Base-by-base conservation (phyloP, 2,797 vertebrate species). In the Pseudotriccus pelzelni region DNA sequence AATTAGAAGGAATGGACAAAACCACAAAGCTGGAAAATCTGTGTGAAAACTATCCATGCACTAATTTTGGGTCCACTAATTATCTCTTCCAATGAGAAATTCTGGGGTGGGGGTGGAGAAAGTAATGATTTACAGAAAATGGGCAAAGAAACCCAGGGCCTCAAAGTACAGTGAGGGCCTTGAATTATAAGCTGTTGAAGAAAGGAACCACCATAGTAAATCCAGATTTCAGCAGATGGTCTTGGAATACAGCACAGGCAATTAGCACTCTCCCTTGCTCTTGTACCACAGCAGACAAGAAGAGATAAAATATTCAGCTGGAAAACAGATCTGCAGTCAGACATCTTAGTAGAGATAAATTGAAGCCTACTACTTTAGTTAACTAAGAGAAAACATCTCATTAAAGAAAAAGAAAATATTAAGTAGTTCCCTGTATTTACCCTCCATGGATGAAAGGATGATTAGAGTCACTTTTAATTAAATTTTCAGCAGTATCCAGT, bases 291-390 rank as follows among this genome's bases (percentile, higher is more conserved):
- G 11, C 17, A 94, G 83, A 36, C 15, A 84, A 81, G 24, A 82
- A 47, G 30, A 94, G 50, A 72, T n/a, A 84, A 94, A 75, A 88
- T 64, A 78, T 74, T 96, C 80, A 91, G 9, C 46, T 90, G 52
- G 44, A 67, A 87, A 89, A n/a, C 27, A 82, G 28, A 86, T 30
- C 17, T 81, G 30, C 27, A 67, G n/a, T 49, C 27, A 66, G 36
- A 25, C 11, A 52, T 68, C 11, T 56, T 52, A 56, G 53, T 1
- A 78, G 24, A 74, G 20, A 43, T 46, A 70, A 84, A 72, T 41
- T 63, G 59, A 74, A 78, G 30, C 44, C 50, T 90, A 14, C 55
- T 66, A 8, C 21, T 75, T 79, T 67, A 84, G 39, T 86, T 49
- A 68, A 53, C 49, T 47, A 25, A 72, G 53, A 93, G 22, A 55